A percentile compares a stretch with the other conserved stretches of the same genome.
phyloP scores from a whole-genome alignment of 2,113 vertebrate genomes.

The Bostrychus sinensis region DNA sequence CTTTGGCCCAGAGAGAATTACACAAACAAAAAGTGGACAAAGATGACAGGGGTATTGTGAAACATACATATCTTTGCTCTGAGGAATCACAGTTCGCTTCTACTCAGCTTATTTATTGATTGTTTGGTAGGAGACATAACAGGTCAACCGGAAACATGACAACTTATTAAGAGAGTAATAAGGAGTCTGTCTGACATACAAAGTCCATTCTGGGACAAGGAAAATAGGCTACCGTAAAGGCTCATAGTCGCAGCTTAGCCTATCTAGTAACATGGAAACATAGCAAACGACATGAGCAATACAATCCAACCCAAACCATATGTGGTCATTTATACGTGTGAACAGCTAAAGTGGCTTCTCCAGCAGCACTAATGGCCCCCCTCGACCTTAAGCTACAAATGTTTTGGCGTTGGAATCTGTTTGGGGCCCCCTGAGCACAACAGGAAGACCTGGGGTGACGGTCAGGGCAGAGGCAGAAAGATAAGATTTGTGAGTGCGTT shows the following conservation, averaged over 20 bases:
- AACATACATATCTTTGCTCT: too few species aligned
- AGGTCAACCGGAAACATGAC: background rate
- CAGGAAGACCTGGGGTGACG: slow-evolving; percentile 62
- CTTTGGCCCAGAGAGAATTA: too few species aligned
- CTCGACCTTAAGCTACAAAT: slow-evolving; percentile 11
- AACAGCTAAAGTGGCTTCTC: slow-evolving; percentile 27
- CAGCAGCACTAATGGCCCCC: slow-evolving; percentile 32
- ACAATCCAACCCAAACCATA: background rate
- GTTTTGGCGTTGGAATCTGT: slow-evolving; percentile 33
- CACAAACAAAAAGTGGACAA: too few species aligned
- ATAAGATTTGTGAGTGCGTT: slow-evolving; percentile 66
- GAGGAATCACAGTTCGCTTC: background rate
- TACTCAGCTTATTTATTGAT: background rate
- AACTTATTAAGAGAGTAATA: background rate
- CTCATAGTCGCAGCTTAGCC: too few species aligned
- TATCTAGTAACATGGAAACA: background rate
- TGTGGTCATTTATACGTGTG: background rate
- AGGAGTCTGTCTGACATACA: background rate
- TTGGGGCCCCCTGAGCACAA: slow-evolving; percentile 54
- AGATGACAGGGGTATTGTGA: too few species aligned
- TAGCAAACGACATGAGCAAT: background rate
- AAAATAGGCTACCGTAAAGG: too few species aligned
- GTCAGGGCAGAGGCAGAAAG: slow-evolving; percentile 51
- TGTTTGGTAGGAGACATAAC: background rate
- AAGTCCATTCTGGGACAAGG: too few species aligned